Evolutionary conservation across 2,888 invertebrate species (phyloP), one percentile per base, ranked within the genome.

Genomic region (Exephanes ischioxanthus): DNA sequence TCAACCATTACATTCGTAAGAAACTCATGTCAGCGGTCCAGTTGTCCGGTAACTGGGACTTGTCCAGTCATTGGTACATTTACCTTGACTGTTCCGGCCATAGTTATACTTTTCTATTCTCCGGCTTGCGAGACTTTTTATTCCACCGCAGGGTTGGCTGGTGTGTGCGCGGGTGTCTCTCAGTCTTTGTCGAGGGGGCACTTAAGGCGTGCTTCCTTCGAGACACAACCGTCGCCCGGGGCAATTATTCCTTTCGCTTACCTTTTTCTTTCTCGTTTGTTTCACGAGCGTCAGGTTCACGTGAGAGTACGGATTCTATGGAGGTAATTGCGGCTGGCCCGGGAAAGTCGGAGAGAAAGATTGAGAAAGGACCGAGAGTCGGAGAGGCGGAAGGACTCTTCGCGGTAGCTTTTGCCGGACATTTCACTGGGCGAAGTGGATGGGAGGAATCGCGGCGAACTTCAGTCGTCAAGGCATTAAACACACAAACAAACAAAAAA

Each of bases 211-310:
- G 61, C 30, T 63, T 63, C 30, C 75, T 75, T 63, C 75, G 26
- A 61, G 19, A n/a, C 30, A 48, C 30, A 37, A 75, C 48, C 75
- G 58, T 73, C 75, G 75, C 63, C 75, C 41, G 22, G 75, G 63
- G 75, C 75, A 75, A 75, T 75, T 75, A 75, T 63, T 75, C 75
- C 63, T 75, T 48, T 26, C 75, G 75, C 63, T 48, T 63, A 26
- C 75, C 61, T 75, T 48, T 51, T 45, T 63, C 45, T 75, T 75
- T 45, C 33, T 63, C 61, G 61, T 61, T 45, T 30, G 75, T 61
- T 63, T 33, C 61, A 33, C 61, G 5, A 63, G 30, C 75, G 61
- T 63, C 75, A 63, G 61, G 48, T 75, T 75, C 75, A 63, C 48
- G 48, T 75, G 48, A 63, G 63, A 63, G 75, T 48, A 48, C 61